phyloP scores from a whole-genome alignment of 2,888 invertebrate genomes.

The Cataglyphis livida region DNA sequence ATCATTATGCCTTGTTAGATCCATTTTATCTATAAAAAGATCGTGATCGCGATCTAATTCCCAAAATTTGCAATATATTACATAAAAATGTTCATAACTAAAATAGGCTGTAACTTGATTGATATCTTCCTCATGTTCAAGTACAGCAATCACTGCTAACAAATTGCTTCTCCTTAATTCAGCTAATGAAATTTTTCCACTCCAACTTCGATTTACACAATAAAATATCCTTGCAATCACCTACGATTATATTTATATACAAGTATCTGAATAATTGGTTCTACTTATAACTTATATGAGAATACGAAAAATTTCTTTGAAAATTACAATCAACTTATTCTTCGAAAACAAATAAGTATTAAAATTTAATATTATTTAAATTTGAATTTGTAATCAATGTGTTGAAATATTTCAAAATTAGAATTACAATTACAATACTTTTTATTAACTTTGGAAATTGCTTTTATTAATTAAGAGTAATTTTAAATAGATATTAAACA shows the following conservation, averaged over 20 bases:
- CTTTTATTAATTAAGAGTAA: too few species aligned
- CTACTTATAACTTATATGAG: background rate
- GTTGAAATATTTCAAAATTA: background rate
- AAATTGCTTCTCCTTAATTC: constrained; percentile 97
- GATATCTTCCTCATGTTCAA: constrained; percentile 98
- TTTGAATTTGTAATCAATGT: constrained; percentile 5
- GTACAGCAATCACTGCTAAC: constrained; percentile 90
- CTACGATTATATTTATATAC: constrained; percentile 86
- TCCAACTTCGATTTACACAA: constrained; percentile 98
- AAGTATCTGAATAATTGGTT: background rate
- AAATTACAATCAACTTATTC: background rate
- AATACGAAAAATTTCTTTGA: background rate
- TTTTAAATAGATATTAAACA: background rate
- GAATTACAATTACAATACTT: background rate
- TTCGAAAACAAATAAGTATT: background rate
- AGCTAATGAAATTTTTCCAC: constrained; percentile 94
- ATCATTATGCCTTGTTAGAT: constrained; percentile 97
- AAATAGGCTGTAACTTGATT: constrained; percentile 96
- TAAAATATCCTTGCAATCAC: constrained; percentile 99
- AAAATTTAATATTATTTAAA: background rate
- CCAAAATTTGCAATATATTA: constrained; percentile 99
- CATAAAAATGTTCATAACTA: constrained; percentile 99
- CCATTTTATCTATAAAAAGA: constrained; percentile 96
- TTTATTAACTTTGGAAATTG: background rate
- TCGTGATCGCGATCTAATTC: constrained; percentile 99